phyloP scores from a whole-genome alignment of 2,888 invertebrate genomes.

The Meghimatium bilineatum region DNA sequence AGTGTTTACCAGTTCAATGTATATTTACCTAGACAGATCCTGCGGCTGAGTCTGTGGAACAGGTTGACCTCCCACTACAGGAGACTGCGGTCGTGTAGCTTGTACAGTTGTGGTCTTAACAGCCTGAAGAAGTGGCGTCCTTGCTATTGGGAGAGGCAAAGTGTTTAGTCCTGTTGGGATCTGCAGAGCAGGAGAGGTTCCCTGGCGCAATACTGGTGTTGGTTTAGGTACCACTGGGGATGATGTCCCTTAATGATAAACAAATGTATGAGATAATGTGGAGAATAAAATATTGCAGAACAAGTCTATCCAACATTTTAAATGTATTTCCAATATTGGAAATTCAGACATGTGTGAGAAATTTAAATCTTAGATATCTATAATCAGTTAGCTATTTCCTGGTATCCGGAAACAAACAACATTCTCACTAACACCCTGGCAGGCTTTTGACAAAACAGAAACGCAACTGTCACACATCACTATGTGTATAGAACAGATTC shows the following conservation, averaged over 20 bases:
- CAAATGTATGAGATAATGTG: neutral
- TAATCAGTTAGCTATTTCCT: too few relatives aligned
- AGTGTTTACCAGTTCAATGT: neutral
- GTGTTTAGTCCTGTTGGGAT: conserved; percentile 54
- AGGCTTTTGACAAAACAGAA: too few relatives aligned
- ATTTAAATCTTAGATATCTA: too few relatives aligned
- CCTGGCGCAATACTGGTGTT: conserved; percentile 45
- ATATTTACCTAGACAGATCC: conserved; percentile 40
- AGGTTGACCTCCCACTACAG: conserved; percentile 38
- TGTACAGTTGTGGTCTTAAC: conserved; percentile 40
- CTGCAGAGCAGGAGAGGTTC: conserved; percentile 50
- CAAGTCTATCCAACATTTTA: too few relatives aligned
- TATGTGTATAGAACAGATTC: too few relatives aligned
- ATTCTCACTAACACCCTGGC: too few relatives aligned
- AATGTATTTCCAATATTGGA: too few relatives aligned
- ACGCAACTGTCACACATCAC: too few relatives aligned
- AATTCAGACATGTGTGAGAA: too few relatives aligned
- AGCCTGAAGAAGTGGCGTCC: conserved; percentile 40
- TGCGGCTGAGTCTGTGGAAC: conserved; percentile 35
- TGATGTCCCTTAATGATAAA: conserved; percentile 31
- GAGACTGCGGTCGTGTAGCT: conserved; percentile 40
- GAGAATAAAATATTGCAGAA: too few relatives aligned
- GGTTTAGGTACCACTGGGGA: conserved; percentile 40
- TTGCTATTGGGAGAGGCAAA: conserved; percentile 45
- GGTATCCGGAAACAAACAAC: too few relatives aligned